Percentiles rank a stretch among this genome's conserved stretches.
phyloP scores from a whole-genome alignment of 2,888 invertebrate genomes.

The Netelia virgata region DNA sequence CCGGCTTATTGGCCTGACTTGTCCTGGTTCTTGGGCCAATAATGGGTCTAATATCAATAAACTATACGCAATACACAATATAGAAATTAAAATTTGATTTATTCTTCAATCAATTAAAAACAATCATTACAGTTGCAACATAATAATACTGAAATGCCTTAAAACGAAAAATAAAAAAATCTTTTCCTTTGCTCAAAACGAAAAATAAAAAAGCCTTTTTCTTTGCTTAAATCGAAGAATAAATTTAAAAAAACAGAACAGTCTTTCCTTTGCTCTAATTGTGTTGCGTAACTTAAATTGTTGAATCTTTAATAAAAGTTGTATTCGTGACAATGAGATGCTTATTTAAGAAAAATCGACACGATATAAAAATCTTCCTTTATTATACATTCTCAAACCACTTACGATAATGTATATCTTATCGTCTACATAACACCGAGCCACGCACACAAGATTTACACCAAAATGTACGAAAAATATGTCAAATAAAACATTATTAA shows the following conservation, averaged over 20 bases:
- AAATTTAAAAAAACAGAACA: too few relatives aligned
- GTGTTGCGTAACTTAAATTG: too few relatives aligned
- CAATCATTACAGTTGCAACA: not conserved
- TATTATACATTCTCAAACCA: constrained; percentile 62
- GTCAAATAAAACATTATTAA: constrained; percentile 68
- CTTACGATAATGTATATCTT: constrained; percentile 55
- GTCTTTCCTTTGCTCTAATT: too few relatives aligned
- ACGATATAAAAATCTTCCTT: constrained; percentile 71
- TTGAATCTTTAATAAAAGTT: too few relatives aligned
- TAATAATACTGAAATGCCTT: too few relatives aligned
- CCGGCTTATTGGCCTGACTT: not conserved
- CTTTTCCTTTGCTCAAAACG: too few relatives aligned
- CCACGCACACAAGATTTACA: constrained; percentile 47
- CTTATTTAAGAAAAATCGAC: constrained; percentile 10
- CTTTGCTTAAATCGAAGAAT: too few relatives aligned
- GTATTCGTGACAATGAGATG: too few relatives aligned
- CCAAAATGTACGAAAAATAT: constrained; percentile 58
- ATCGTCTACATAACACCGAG: constrained; percentile 39
- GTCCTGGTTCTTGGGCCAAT: constrained; percentile 1
- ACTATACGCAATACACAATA: not conserved
- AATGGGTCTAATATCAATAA: not conserved
- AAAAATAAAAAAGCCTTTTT: too few relatives aligned
- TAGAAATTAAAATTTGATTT: not conserved
- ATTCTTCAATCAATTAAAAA: not conserved
- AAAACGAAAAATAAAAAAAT: too few relatives aligned